Evolutionary conservation across 2,113 vertebrate species (phyloP), one percentile per base, ranked within the genome.

Genomic region (Phocoena phocoena): DNA sequence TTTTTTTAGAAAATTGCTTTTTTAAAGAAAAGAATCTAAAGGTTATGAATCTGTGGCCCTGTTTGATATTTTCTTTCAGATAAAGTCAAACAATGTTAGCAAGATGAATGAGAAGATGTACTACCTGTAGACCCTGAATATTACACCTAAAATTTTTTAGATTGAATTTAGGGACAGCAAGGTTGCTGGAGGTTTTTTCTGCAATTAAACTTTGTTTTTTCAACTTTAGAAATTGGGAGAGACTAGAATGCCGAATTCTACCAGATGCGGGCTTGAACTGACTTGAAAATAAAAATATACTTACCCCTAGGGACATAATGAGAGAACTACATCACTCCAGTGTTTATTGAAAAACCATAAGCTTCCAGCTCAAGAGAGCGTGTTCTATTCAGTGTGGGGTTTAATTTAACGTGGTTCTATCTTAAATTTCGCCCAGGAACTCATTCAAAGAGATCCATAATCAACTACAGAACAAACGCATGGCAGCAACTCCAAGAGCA

Each of bases 121-220:
- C 12, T 28, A 60, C 18, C 41, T 58, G 5, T 2, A 68, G 17
- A 90, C 10, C 13, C 60, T 73, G 8, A 50, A 28, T 9, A 8
- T 18, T 33, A 67, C 7, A 63, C 4, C 71, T 36, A 21, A 63
- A n/a, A 50, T 14, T 28, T 28, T 28, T 65, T 53, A 18, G 55
- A 92, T 25, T 55, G 8, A 53, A 84, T 20, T 67, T 92, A 65
- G 20, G 62, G 71, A 93, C 38, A 82, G n/a, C 91, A 95, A 87
- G 58, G 3, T 20, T 86, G 3, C n/a, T 79, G 50, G 14, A 70
- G 4, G 17, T 80, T 21, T 92, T 65, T 26, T 41, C 47, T n/a
- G 21, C 53, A 93, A 85, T 88, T 82, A 63, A 88, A 73, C 3
- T 90, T 89, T 38, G 87, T 55, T 90, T 95, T 47, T 90, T 95